Base-by-base conservation (phyloP, 64 coral and sea anemone species). In the Astreopora myriophthalma region DNA sequence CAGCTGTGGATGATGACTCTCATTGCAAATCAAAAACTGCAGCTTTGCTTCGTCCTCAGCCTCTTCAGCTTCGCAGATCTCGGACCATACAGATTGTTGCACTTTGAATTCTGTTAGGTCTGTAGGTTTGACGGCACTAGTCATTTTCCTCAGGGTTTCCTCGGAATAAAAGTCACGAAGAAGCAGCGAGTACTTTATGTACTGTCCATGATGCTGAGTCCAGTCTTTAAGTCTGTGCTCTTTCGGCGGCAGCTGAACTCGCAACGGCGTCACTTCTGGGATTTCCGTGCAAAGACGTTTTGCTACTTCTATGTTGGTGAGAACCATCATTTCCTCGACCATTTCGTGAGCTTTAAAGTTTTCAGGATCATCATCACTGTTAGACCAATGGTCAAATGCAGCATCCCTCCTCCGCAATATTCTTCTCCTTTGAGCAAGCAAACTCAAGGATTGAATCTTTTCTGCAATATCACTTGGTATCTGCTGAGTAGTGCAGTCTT, bases 261-360 rank as follows among this genome's bases (percentile, higher is more conserved):
- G 89, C 13, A 93, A 37, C 0, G 96, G 96, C 2, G 96, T 74
- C 0, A 5, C 24, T 25, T 68, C n/a, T 1, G 86, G 79, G 13
- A 74, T 38, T 81, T 44, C 71, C 14, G 13, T 1, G 5, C 13
- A 37, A 1, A 98, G 19, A 20, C 62, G 31, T 52, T 95, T 52
- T 25, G 89, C 96, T 63, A 91, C 80, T 30, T 72, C 34, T 52
- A 91, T 37, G 87, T 98, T 98, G 26, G 90, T 87, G 23, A 98
- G 46, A 35, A 98, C 46, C 96, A 98, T 95, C 23, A 98, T 86
- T 34, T 98, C 96, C 37, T 95, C 94, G 3, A 98, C 80, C 34
- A 98, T 75, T 57, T 95, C 93, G 66, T 98, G 96, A 39, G 96
- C 94, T 35, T 93, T 87, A 60, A 80, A 75, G 23, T 76, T 55